Percentiles rank a stretch among this genome's conserved stretches.
Evolutionary conservation across 1,140 invertebrate species (phyloP).

Genomic region (Rhopalosiphum maidis): DNA sequence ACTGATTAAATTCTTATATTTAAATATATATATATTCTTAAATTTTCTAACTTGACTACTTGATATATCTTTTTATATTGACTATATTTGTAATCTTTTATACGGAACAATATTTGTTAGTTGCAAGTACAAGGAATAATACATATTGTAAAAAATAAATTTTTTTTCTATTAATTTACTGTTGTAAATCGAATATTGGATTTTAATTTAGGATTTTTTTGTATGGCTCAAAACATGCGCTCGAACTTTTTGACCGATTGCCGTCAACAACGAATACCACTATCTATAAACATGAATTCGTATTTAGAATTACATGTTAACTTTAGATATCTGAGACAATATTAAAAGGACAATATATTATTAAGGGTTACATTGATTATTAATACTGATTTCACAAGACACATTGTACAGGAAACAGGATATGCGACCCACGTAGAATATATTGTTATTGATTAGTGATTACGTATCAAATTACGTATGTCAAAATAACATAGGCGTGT

Average conservation of each 20-base stretch:
- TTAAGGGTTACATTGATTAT: background rate
- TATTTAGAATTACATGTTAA: background rate
- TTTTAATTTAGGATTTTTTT: background rate
- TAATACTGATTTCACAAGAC: background rate
- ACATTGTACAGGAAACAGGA: slow-evolving; percentile 30
- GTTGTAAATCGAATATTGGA: background rate
- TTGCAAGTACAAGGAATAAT: no score
- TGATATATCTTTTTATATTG: no score
- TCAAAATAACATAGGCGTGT: background rate
- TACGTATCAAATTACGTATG: background rate
- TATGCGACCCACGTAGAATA: slow-evolving; percentile 27
- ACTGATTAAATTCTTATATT: no score
- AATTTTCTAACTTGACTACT: no score
- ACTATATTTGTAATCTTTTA: no score
- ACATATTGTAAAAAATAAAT: no score
- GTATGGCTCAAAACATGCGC: background rate
- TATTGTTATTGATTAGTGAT: slow-evolving; percentile 19
- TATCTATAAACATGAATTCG: background rate
- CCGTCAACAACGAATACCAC: no score
- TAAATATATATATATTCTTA: no score
- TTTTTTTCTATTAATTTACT: no score
- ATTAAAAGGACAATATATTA: background rate
- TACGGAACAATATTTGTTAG: no score
- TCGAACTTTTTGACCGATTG: background rate
- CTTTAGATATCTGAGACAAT: background rate